Evolutionary conservation across 1,140 invertebrate species (phyloP).

Genomic region (Monochamus saltuarius): DNA sequence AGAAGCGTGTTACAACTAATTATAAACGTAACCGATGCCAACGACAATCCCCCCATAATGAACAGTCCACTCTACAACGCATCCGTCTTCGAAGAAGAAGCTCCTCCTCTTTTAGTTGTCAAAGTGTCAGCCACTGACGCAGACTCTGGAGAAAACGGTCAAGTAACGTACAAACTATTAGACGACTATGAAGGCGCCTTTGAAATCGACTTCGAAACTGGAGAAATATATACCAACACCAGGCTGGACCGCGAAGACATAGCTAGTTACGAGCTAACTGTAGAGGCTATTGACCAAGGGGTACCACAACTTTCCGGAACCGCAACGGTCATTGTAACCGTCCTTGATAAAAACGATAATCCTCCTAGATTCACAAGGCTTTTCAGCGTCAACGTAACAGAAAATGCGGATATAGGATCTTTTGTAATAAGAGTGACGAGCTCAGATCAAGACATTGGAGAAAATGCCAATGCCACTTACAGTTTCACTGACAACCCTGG

Average conservation of each 20-base stretch:
- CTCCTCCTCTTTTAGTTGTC: conserved; percentile 73
- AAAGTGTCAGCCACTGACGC: conserved; percentile 81
- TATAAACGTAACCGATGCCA: conserved; percentile 86
- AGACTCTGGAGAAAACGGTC: conserved; percentile 85
- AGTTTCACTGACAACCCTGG: conserved; percentile 85
- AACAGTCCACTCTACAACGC: conserved; percentile 79
- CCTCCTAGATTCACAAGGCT: conserved; percentile 88
- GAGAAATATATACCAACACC: conserved; percentile 86
- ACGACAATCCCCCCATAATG: conserved; percentile 88
- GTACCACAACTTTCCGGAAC: conserved; percentile 78
- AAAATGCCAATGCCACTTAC: conserved; percentile 87
- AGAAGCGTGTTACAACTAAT: conserved; percentile 73
- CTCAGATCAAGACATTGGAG: conserved; percentile 82
- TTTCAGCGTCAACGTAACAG: conserved; percentile 92
- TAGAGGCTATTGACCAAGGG: conserved; percentile 87
- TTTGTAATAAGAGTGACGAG: conserved; percentile 92
- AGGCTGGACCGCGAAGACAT: conserved; percentile 90
- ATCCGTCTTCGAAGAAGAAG: conserved; percentile 82
- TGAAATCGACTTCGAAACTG: conserved; percentile 75
- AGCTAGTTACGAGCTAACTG: conserved; percentile 77
- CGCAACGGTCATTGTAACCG: conserved; percentile 79
- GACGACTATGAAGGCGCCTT: conserved; percentile 78
- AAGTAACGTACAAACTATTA: conserved; percentile 75
- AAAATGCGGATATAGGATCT: conserved; percentile 89
- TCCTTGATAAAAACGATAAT: conserved; percentile 94